These are phyloP conservation scores for Nomada fucata DNA, from an alignment of 2,888 invertebrate genomes.

Conservation along the genomic window DNA sequence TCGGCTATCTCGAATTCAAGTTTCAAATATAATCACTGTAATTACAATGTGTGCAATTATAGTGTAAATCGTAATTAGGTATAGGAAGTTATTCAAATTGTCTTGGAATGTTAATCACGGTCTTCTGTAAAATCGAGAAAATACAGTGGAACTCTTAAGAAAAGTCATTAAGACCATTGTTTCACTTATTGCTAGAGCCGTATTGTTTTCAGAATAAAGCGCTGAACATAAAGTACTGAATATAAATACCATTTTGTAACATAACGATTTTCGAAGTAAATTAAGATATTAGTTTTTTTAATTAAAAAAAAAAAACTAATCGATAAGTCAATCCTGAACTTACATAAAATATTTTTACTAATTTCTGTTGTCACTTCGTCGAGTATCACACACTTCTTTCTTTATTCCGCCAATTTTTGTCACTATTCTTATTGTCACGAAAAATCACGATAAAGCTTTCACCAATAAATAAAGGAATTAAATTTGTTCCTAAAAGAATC, in stretches of 20 bases:
- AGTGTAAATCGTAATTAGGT: not conserved
- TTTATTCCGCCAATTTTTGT: not conserved
- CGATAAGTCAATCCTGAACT: constrained; percentile 1
- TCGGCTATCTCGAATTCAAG: not conserved
- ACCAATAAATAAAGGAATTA: too few relatives aligned
- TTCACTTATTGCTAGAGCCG: too few relatives aligned
- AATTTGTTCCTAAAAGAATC: not conserved
- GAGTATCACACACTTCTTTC: not conserved
- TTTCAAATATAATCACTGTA: not conserved
- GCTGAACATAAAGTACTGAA: not conserved
- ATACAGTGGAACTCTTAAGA: not conserved
- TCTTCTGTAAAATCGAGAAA: not conserved
- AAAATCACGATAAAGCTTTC: not conserved
- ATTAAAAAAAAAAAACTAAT: too few relatives aligned
- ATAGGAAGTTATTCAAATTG: not conserved
- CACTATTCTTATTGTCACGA: not conserved
- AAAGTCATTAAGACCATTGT: constrained; percentile 1
- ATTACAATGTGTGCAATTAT: not conserved
- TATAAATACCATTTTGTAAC: constrained; percentile 2
- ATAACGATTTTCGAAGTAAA: not conserved
- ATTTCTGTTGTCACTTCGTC: not conserved
- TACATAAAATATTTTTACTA: constrained; percentile 1
- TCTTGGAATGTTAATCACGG: not conserved
- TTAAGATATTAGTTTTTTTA: too few relatives aligned
- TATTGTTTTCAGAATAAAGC: not conserved